Percentiles rank a stretch among this genome's conserved stretches.
These are phyloP conservation scores for Blastobasis adustella DNA, from an alignment of 2,888 invertebrate species.

Conservation along the genomic window DNA sequence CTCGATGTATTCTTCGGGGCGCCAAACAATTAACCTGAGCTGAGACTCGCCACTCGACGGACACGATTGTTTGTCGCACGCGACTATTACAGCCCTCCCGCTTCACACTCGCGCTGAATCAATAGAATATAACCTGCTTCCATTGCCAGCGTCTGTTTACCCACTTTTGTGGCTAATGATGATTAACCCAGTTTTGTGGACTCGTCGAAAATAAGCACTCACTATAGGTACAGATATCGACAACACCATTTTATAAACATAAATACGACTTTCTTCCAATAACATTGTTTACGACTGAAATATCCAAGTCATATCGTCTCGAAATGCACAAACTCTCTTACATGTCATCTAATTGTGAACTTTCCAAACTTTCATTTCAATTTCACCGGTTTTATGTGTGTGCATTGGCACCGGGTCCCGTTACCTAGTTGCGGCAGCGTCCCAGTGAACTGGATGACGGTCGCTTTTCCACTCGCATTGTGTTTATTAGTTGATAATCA, in stretches of 20 bases:
- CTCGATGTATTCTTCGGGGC: conserved; percentile 24
- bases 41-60: not conserved
- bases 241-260: too few species aligned
- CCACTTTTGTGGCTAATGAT: too few species aligned
- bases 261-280: too few species aligned
- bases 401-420: conserved; percentile 42
- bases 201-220: too few species aligned
- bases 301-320: not conserved
- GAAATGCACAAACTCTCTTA: not conserved
- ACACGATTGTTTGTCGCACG: conserved; percentile 8
- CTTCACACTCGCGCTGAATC: too few species aligned
- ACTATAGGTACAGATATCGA: too few species aligned
- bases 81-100: conserved; percentile 1
- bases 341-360: conserved; percentile 48
- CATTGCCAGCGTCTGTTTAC: too few species aligned
- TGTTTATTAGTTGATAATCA: too few species aligned
- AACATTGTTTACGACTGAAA: too few species aligned
- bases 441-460: conserved; percentile 49
- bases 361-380: conserved; percentile 67
- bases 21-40: conserved; percentile 3
- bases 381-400: conserved; percentile 33
- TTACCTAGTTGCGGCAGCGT: conserved; percentile 29
- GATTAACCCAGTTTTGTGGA: too few species aligned
- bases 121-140: too few species aligned
- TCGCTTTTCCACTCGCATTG: conserved; percentile 36